phyloP scores from a whole-genome alignment of 2,888 invertebrate genomes.

The Andrena chrysosceles region DNA sequence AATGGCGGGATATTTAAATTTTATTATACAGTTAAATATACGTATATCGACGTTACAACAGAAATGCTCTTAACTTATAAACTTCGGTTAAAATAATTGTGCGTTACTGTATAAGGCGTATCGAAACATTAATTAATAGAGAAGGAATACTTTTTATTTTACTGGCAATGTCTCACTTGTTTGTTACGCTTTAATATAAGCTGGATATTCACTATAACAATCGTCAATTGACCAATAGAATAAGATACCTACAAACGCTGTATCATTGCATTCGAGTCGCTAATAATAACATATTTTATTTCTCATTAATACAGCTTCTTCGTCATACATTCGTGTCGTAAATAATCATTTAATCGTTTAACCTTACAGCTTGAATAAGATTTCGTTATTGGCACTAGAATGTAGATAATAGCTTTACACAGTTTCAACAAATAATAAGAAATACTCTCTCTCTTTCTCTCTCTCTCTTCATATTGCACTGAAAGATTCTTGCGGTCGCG shows the following conservation, averaged over 20 bases:
- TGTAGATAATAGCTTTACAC: not conserved
- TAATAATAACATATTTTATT: constrained; percentile 28
- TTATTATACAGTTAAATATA: constrained; percentile 44
- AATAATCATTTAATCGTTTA: constrained; percentile 15
- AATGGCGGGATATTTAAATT: constrained; percentile 36
- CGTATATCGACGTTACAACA: constrained; percentile 44
- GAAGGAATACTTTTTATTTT: constrained; percentile 41
- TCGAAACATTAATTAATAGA: constrained; percentile 19
- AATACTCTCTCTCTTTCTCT: not conserved
- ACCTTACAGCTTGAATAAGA: not conserved
- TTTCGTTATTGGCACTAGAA: constrained; percentile 7
- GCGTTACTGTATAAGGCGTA: constrained; percentile 13
- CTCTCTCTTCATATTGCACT: constrained; percentile 42
- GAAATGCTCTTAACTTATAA: constrained; percentile 30
- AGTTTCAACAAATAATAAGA: constrained; percentile 6
- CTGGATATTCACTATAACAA: constrained; percentile 32
- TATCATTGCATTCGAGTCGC: not conserved
- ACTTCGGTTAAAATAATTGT: constrained; percentile 43
- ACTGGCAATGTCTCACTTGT: constrained; percentile 53
- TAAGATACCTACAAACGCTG: constrained; percentile 10
- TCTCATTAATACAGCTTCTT: constrained; percentile 23
- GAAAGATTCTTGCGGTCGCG: not conserved
- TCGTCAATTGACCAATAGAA: constrained; percentile 16
- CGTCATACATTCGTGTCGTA: constrained; percentile 16
- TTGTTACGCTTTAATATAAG: constrained; percentile 49